A percentile compares a stretch with the other conserved stretches of the same genome.
These are phyloP conservation scores for Thinocorus orbignyianus DNA, from an alignment of 2,113 vertebrate genomes.

Conservation along the genomic window DNA sequence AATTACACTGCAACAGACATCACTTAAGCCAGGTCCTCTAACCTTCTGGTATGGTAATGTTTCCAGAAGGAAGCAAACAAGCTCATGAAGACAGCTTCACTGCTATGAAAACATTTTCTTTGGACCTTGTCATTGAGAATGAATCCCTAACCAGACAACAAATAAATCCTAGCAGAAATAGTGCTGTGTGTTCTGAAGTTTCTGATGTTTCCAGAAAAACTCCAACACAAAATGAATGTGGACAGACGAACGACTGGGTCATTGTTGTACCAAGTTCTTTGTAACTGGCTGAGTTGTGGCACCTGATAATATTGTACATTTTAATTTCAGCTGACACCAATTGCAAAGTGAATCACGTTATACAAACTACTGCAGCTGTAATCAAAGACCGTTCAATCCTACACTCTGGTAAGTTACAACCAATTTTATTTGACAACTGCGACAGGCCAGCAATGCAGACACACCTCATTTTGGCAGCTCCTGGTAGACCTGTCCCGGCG, in stretches of 20 bases:
- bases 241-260: neutral
- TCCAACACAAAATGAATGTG: rapidly evolving
- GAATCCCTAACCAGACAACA: neutral
- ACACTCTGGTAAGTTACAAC: neutral
- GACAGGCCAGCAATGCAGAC: neutral
- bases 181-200: neutral
- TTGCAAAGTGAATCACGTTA: neutral
- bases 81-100: neutral
- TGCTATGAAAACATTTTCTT: neutral
- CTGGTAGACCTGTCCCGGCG: neutral
- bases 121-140: neutral
- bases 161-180: neutral
- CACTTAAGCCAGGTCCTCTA: neutral
- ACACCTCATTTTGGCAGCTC: neutral
- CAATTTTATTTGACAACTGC: neutral
- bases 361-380: neutral
- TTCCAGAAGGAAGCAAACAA: neutral
- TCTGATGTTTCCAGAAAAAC: neutral
- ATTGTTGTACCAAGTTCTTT: neutral
- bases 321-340: neutral
- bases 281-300: neutral
- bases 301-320: neutral
- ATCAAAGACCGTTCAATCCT: neutral
- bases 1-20: neutral
- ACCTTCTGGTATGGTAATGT: neutral